These are phyloP conservation scores for Ptychadena robeensis DNA, from an alignment of 2,797 vertebrate species.

Conservation along the genomic window DNA sequence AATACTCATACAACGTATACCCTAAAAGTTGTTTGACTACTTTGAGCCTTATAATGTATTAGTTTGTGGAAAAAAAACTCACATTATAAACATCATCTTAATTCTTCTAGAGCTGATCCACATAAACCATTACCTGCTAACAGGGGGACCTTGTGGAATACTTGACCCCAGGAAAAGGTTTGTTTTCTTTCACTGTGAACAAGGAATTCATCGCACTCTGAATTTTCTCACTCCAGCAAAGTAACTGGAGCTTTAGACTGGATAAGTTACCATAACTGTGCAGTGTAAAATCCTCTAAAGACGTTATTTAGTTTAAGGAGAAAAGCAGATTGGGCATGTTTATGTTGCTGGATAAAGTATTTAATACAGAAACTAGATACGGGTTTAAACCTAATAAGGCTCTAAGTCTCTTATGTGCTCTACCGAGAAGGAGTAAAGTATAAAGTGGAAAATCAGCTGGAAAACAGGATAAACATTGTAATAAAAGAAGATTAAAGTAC, in stretches of 20 bases:
- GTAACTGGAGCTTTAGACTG: slow-evolving; percentile 1
- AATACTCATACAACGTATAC: no score
- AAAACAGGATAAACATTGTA: slow-evolving; percentile 1
- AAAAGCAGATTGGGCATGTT: not conserved
- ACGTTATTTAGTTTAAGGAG: slow-evolving; percentile 4
- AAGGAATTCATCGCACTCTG: slow-evolving; percentile 4
- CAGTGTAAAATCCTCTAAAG: slow-evolving; percentile 5
- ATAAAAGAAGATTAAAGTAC: slow-evolving; percentile 3
- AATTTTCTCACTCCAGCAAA: slow-evolving; percentile 3
- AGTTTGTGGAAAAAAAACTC: not conserved
- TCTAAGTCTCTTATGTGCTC: not conserved
- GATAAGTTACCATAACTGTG: slow-evolving; percentile 1
- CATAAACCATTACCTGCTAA: not conserved
- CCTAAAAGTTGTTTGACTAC: slow-evolving; percentile 23
- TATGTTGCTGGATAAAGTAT: not conserved
- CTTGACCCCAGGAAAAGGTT: slow-evolving; percentile 20
- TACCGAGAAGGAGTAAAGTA: not conserved
- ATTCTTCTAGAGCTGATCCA: not conserved
- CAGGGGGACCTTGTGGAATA: slow-evolving; percentile 10
- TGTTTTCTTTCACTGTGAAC: slow-evolving; percentile 13
- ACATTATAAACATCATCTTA: not conserved
- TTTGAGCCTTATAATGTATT: not conserved
- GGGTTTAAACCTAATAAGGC: slow-evolving; percentile 4
- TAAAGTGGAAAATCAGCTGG: not conserved
- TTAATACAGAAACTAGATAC: not conserved